Percentiles rank a stretch among this genome's conserved stretches.
Evolutionary conservation across 2,888 invertebrate species (phyloP).

Genomic region (Agriopis leucophaearia): DNA sequence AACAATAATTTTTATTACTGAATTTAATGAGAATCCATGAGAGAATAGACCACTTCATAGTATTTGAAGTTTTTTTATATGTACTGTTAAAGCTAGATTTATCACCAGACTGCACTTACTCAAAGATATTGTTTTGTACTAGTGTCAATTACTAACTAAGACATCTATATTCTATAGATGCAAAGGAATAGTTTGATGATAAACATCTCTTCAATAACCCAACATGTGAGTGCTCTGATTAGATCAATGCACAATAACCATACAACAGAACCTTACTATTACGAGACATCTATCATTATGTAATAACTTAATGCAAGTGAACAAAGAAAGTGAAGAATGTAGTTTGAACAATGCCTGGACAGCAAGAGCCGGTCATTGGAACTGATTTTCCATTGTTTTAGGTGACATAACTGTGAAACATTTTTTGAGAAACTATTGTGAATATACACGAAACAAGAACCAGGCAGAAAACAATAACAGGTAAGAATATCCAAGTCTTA

Average conservation of each 20-base stretch:
- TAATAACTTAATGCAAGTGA: conserved; percentile 37
- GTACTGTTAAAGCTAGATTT: too few relatives aligned
- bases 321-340: conserved; percentile 58
- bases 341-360: conserved; percentile 67
- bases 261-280: conserved; percentile 27
- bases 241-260: conserved; percentile 28
- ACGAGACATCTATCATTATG: conserved; percentile 27
- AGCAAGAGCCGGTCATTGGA: conserved; percentile 57
- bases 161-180: not conserved
- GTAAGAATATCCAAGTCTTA: not conserved
- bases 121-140: too few relatives aligned
- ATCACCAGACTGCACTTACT: too few relatives aligned
- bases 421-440: conserved; percentile 19
- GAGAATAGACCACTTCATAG: too few relatives aligned
- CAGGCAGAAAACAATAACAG: conserved; percentile 14
- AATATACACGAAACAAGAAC: not conserved
- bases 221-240: conserved; percentile 16
- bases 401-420: conserved; percentile 53
- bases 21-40: too few relatives aligned
- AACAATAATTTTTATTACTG: not conserved
- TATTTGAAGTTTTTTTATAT: too few relatives aligned
- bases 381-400: conserved; percentile 57
- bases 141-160: too few relatives aligned
- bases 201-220: not conserved
- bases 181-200: not conserved